phyloP scores from a whole-genome alignment of 2,113 vertebrate species.

The Phalacrocorax carbo region DNA sequence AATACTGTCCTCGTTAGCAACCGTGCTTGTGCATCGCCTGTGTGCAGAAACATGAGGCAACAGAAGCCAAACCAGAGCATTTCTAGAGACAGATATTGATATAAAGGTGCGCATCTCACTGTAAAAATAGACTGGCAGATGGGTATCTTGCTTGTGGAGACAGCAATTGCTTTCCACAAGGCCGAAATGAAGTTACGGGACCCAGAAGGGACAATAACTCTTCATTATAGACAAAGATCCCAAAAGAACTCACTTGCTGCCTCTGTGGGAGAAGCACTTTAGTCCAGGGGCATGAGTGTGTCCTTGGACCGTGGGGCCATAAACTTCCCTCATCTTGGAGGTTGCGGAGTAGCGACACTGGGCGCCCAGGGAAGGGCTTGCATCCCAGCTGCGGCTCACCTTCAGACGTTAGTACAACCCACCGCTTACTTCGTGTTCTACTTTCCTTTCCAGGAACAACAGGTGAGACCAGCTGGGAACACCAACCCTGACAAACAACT shows the following conservation, averaged over 20 bases:
- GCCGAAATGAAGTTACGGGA: conserved; percentile 7
- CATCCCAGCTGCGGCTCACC: neutral
- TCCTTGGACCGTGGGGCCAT: neutral
- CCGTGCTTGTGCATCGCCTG: rapidly evolving
- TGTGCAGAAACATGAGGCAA: neutral
- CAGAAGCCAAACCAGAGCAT: neutral
- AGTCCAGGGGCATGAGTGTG: neutral
- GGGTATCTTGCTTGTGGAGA: neutral
- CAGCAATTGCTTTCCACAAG: neutral
- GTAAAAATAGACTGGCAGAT: conserved; percentile 28
- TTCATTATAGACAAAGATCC: neutral
- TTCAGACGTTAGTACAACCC: neutral
- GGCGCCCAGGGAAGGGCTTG: neutral
- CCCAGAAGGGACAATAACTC: neutral
- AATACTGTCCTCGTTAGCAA: neutral
- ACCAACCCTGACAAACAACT: neutral
- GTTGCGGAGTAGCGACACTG: neutral
- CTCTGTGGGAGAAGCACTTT: neutral
- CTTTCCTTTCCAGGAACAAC: neutral
- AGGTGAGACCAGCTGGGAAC: neutral
- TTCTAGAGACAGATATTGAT: conserved; percentile 22
- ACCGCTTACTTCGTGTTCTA: neutral
- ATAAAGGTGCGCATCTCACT: neutral
- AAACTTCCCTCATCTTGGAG: neutral
- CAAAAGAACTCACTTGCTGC: neutral